These are phyloP conservation scores for Silurus meridionalis DNA, from an alignment of 2,113 vertebrate genomes.

Conservation along the genomic window DNA sequence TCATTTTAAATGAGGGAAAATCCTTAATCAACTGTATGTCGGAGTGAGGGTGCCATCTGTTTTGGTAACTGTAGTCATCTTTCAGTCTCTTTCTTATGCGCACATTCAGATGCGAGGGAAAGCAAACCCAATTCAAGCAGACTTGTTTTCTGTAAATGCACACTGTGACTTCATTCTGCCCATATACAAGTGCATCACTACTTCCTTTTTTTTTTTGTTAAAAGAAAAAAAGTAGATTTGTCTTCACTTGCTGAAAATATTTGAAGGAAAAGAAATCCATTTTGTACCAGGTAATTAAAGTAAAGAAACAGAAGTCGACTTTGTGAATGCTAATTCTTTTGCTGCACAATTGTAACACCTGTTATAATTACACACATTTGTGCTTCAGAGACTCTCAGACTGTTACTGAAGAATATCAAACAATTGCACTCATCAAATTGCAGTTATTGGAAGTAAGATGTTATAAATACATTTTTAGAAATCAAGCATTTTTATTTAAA, in stretches of 20 bases:
- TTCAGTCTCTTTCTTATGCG: background rate
- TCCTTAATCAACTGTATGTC: constrained; percentile 25
- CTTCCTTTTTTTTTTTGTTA: too few relatives aligned
- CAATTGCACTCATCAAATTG: background rate
- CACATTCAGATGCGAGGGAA: background rate
- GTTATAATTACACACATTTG: background rate
- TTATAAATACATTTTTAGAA: background rate
- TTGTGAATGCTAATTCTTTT: background rate
- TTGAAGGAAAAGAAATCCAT: too few relatives aligned
- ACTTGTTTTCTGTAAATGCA: background rate
- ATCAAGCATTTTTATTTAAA: background rate
- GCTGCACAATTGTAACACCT: background rate
- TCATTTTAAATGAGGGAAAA: constrained; percentile 25
- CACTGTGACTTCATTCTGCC: background rate
- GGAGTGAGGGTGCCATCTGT: constrained; percentile 22
- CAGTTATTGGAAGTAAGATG: background rate
- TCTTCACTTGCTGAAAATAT: background rate
- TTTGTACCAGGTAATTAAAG: background rate
- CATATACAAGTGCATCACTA: background rate
- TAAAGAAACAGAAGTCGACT: background rate
- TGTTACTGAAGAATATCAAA: background rate
- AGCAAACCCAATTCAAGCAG: background rate
- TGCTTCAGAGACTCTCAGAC: background rate
- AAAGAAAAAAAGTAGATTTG: background rate
- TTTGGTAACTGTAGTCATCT: constrained; percentile 9